Evolutionary conservation across 2,888 invertebrate species (phyloP).

Genomic region (Parthenolecanium corni): DNA sequence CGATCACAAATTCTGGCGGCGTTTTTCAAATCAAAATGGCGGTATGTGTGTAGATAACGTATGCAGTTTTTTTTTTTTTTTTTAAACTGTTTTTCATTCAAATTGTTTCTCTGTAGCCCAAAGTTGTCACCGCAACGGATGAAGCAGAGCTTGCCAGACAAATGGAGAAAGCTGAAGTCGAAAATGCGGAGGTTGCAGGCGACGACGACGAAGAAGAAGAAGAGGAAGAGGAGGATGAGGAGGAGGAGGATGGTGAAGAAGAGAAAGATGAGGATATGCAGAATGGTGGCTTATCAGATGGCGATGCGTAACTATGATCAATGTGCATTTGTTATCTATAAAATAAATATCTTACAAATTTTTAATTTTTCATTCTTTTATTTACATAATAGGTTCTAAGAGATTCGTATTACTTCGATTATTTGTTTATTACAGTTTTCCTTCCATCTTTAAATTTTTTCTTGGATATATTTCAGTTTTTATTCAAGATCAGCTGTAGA

Average conservation of each 20-base stretch:
- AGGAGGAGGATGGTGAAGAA: constrained; percentile 17
- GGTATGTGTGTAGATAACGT: constrained; percentile 45
- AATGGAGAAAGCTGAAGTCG: constrained; percentile 85
- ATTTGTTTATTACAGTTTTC: too few species aligned
- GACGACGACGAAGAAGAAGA: constrained; percentile 74
- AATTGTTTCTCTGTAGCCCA: constrained; percentile 51
- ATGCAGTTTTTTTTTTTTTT: neutral
- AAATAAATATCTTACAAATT: too few species aligned
- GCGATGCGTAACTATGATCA: constrained; percentile 2
- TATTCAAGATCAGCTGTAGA: too few species aligned
- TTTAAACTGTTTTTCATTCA: neutral
- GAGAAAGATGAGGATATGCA: constrained; percentile 9
- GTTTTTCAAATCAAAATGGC: constrained; percentile 91
- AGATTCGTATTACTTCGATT: too few species aligned
- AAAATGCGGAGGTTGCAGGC: constrained; percentile 87
- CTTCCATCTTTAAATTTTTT: too few species aligned
- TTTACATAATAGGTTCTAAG: too few species aligned
- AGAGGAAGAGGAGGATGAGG: constrained; percentile 35
- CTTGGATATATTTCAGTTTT: too few species aligned
- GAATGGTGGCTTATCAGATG: constrained; percentile 1
- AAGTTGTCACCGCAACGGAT: constrained; percentile 96
- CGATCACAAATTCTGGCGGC: constrained; percentile 73
- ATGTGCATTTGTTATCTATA: neutral
- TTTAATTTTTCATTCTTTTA: too few species aligned
- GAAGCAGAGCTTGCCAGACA: constrained; percentile 89